Evolutionary conservation across 2,888 invertebrate genomes (phyloP).

Genomic region (Acronicta aceris): DNA sequence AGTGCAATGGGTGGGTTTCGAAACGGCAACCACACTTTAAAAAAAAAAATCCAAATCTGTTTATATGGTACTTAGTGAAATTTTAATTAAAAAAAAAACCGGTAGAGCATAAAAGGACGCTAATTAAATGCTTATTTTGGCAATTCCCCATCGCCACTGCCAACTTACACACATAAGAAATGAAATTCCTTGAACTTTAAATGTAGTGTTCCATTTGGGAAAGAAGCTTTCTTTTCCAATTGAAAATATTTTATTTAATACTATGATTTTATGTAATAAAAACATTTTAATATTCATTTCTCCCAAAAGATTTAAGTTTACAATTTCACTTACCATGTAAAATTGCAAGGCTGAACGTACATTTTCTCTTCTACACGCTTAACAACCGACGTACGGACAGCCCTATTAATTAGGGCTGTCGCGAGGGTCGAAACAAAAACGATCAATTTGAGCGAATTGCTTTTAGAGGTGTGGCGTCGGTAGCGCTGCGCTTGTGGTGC

Average conservation of each 20-base stretch:
- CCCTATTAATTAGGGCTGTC: conserved; percentile 54
- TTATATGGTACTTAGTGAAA: too few relatives aligned
- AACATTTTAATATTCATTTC: conserved; percentile 17
- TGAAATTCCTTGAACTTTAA: conserved; percentile 41
- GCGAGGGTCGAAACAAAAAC: conserved; percentile 39
- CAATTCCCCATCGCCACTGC: conserved; percentile 18
- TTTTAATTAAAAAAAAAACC: too few relatives aligned
- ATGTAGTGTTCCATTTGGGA: conserved; percentile 22
- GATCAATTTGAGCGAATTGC: conserved; percentile 43
- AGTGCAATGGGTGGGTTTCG: too few relatives aligned
- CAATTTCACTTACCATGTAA: conserved; percentile 30
- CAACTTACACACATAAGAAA: conserved; percentile 31
- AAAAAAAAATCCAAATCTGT: too few relatives aligned
- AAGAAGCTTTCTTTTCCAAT: conserved; percentile 1
- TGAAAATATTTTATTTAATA: too few relatives aligned
- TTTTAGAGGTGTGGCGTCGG: conserved; percentile 19
- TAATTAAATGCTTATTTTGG: conserved; percentile 28
- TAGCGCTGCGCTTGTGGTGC: conserved; percentile 2
- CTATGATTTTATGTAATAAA: too few relatives aligned
- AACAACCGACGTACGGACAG: conserved; percentile 33
- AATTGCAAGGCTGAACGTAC: conserved; percentile 39
- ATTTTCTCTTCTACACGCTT: conserved; percentile 31
- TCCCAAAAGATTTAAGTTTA: conserved; percentile 18
- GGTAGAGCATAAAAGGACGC: conserved; percentile 17
- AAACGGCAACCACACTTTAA: too few relatives aligned